Evolutionary conservation across 2,113 vertebrate species (phyloP), one percentile per base, ranked within the genome.

Genomic region (Pseudonaja textilis): DNA sequence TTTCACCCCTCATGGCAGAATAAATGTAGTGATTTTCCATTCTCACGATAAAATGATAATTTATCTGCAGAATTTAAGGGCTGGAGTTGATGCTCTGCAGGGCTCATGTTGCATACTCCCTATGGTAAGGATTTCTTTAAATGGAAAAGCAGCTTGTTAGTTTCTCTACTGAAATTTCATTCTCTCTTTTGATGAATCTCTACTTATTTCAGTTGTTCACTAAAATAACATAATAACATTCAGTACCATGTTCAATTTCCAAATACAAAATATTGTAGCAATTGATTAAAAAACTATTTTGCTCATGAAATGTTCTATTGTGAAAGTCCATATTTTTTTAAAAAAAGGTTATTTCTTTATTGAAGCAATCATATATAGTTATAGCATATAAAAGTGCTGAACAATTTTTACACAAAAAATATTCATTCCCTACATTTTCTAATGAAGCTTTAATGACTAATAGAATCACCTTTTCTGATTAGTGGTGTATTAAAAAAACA

Each of bases 381-480:
- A 47, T 50, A 64, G 2, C 7, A 20, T 89, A 69, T 47, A 89
- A 81, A 64, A 54, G 16, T 87, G n/a, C 52, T 89, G 42, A 74
- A 89, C 91, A 54, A 91, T 91, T 23, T 69, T 90, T 95, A 91
- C 47, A 59, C 92, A 57, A 81, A 23, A 91, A 89, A 64, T 96
- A 93, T 88, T 59, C 55, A 11, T 42, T 87, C 42, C 50, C 55
- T 88, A 26, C 90, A 47, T 59, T 88, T 89, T 95, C 91, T 93
- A 85, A 47, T 69, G 91, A 94, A 61, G 39, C 55, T 52, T 34
- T 92, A 95, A 22, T 93, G 47, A 54, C 54, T 90, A 74, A 54
- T 11, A 69, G n/a, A 47, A 81, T 34, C 29, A 34, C n/a, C 29
- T 0, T 88, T 93, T 92, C 54, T 57, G 4, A 61, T 64, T 47